Evolutionary conservation across 2,113 vertebrate species (phyloP).

Genomic region (Xiphophorus hellerii): DNA sequence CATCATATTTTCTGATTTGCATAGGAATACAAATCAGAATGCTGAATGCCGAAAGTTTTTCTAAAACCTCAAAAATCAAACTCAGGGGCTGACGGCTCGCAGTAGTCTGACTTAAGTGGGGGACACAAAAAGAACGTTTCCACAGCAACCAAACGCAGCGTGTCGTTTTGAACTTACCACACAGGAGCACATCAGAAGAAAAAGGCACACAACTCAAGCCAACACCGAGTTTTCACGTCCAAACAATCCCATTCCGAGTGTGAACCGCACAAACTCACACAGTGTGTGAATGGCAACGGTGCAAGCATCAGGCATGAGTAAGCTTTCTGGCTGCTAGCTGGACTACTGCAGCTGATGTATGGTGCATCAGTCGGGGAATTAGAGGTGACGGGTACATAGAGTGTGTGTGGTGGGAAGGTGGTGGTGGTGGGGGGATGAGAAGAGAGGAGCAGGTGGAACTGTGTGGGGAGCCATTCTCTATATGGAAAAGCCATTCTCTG

Average conservation of each 20-base stretch:
- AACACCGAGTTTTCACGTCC: constrained; percentile 24
- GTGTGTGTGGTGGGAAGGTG: constrained; percentile 42
- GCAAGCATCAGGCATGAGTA: constrained; percentile 83
- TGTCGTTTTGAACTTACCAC: constrained; percentile 65
- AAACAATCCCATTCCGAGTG: constrained; percentile 44
- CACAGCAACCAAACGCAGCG: constrained; percentile 36
- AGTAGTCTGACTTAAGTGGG: not conserved
- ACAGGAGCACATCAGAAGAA: constrained; percentile 37
- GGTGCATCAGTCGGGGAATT: constrained; percentile 41
- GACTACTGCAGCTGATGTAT: constrained; percentile 58
- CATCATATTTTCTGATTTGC: not conserved
- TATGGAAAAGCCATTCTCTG: constrained; percentile 76
- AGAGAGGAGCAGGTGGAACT: constrained; percentile 42
- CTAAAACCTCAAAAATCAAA: not conserved
- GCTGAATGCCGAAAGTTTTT: not conserved
- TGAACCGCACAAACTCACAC: constrained; percentile 45
- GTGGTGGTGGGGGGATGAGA: constrained; percentile 1
- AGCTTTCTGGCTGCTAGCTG: constrained; percentile 57
- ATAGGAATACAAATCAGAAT: not conserved
- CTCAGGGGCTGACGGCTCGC: not conserved
- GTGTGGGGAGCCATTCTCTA: constrained; percentile 68
- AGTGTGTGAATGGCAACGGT: constrained; percentile 50
- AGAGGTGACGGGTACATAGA: constrained; percentile 46
- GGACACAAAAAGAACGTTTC: not conserved
- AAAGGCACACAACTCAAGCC: constrained; percentile 36